These are phyloP conservation scores for Leucoraja ocellata DNA, from an alignment of 2,797 vertebrate genomes.

Conservation along the genomic window DNA sequence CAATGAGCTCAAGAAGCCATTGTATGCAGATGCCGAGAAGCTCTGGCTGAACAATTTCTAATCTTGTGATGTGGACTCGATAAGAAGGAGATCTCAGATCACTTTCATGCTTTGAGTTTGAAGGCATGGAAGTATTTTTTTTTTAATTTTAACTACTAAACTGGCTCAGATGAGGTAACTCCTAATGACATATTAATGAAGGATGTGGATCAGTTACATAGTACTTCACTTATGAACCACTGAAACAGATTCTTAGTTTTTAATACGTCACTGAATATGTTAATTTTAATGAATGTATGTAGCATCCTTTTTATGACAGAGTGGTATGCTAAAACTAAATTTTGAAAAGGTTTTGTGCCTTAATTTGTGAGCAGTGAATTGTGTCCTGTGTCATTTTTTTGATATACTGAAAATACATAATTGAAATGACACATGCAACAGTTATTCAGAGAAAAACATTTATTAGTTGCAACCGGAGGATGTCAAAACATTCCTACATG, in stretches of 20 bases:
- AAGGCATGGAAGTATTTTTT: neutral
- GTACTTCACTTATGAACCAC: neutral
- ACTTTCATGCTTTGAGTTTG: neutral
- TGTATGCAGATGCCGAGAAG: too few relatives aligned
- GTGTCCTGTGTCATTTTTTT: neutral
- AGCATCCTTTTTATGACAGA: neutral
- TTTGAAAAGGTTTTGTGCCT: neutral
- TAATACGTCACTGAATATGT: neutral
- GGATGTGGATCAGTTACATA: neutral
- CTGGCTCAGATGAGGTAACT: neutral
- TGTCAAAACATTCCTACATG: neutral
- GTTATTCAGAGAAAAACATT: constrained; percentile 5
- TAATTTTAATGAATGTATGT: neutral
- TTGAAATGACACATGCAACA: neutral
- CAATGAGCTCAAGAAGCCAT: too few relatives aligned
- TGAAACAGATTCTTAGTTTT: neutral
- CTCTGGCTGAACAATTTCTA: too few relatives aligned
- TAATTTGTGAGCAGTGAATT: neutral
- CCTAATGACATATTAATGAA: neutral
- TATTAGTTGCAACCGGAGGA: constrained; percentile 1
- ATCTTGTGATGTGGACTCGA: too few relatives aligned
- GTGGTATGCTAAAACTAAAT: neutral
- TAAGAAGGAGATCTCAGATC: neutral
- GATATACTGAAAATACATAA: neutral
- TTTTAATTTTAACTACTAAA: neutral